Evolutionary conservation across 2,113 vertebrate genomes (phyloP).

Genomic region (Malurus melanocephalus): DNA sequence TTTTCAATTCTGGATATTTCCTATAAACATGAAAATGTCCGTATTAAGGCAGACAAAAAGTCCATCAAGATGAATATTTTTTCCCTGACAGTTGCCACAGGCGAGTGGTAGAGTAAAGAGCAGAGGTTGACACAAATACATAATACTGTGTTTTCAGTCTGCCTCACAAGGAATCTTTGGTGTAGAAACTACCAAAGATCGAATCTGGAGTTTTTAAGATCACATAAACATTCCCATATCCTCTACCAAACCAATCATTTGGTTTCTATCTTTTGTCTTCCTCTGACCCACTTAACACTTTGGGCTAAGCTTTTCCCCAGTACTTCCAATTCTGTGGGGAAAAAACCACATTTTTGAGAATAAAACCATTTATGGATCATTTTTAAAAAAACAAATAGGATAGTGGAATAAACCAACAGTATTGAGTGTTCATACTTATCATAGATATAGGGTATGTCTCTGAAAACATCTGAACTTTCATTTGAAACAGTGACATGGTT

Average conservation of each 20-base stretch:
- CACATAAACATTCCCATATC: not conserved
- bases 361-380: not conserved
- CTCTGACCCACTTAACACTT: not conserved
- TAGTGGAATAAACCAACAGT: not conserved
- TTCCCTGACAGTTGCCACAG: not conserved
- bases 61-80: not conserved
- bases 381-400: not conserved
- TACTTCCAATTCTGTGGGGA: not conserved
- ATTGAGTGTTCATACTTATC: not conserved
- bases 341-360: not conserved
- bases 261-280: not conserved
- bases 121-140: not conserved
- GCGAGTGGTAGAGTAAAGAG: not conserved
- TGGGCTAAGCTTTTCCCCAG: not conserved
- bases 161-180: not conserved
- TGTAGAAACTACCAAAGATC: not conserved
- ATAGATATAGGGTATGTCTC: not conserved
- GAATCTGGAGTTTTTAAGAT: not conserved
- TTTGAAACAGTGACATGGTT: not conserved
- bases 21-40: not conserved
- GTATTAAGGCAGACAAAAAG: not conserved
- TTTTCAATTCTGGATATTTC: not conserved
- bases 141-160: not conserved
- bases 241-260: not conserved
- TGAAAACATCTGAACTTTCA: not conserved